Evolutionary conservation across 2,113 vertebrate genomes (phyloP), one percentile per base, ranked within the genome.

Genomic region (Hystrix brachyura): DNA sequence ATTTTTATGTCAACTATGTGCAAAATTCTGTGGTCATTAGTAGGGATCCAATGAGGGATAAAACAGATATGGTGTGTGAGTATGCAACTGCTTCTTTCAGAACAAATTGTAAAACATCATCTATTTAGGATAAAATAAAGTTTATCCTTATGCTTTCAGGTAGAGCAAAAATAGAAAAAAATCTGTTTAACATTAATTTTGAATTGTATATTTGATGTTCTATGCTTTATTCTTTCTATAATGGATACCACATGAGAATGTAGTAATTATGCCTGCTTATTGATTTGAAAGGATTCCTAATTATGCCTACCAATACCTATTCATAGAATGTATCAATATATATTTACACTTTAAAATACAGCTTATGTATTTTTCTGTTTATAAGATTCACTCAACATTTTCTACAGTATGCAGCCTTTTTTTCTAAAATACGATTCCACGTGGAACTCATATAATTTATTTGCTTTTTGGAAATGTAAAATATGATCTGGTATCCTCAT

Each of bases 311-410:
- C 78, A 96, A 91, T 60, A 81, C n/a, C 55, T 67, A 82, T 90
- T 48, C 21, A 93, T 87, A 79, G 79, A 91, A 90, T 90, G 48
- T 97, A 67, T 96, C 64, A 97, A 97, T 98, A 87, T 74, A 84
- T 92, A 94, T 90, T 96, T 96, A 34, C 21, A 67, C 55, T 96
- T 97, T 92, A 92, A 97, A 74, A 80, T 95, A 34, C 72, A 93
- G 67, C 72, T 98, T 64, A 95, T 98, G 93, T 55, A 91, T 97
- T 98, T 98, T 98, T 98, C 94, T 95, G 64, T 95, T 65, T 96
- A 72, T 89, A 25, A 32, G 29, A 85, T 71, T 98, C 48, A 87
- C 60, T 94, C 34, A 92, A 86, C 3, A 92, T 48, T 93, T 96
- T 94, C 92, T 89, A 96, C 97, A 96, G 87, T 79, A 7, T 83